Percentiles rank a stretch among this genome's conserved stretches.
These are phyloP conservation scores for Nymphalis urticae DNA, from an alignment of 2,888 invertebrate genomes.

Conservation along the genomic window DNA sequence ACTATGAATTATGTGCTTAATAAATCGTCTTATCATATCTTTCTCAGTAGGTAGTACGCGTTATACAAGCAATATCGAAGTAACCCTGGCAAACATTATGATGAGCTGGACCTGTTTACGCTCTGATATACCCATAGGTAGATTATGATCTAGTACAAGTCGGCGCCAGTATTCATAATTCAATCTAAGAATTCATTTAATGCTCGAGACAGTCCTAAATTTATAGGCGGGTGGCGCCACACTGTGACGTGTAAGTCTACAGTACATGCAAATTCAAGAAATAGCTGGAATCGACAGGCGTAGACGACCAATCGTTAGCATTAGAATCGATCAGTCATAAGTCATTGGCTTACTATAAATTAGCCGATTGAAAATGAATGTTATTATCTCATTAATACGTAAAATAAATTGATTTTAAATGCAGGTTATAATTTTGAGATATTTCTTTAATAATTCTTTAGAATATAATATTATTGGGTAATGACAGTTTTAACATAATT, in stretches of 20 bases:
- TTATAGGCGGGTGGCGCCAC: slow-evolving; percentile 77
- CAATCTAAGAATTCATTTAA: slow-evolving; percentile 76
- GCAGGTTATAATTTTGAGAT: background rate
- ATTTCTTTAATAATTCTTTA: background rate
- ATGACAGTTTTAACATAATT: background rate
- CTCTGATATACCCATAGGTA: slow-evolving; percentile 57
- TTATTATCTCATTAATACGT: background rate
- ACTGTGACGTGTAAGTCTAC: slow-evolving; percentile 64
- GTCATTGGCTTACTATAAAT: slow-evolving; percentile 14
- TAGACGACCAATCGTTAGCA: slow-evolving; percentile 22
- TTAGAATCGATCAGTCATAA: slow-evolving; percentile 25
- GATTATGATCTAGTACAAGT: slow-evolving; percentile 70
- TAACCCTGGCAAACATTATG: slow-evolving; percentile 51
- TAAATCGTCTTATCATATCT: slow-evolving; percentile 45
- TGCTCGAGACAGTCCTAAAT: slow-evolving; percentile 76
- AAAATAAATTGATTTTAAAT: background rate
- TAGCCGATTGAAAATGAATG: slow-evolving; percentile 17
- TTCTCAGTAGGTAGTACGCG: slow-evolving; percentile 17
- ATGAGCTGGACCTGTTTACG: slow-evolving; percentile 66
- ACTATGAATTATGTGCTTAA: slow-evolving; percentile 32
- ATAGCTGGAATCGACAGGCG: slow-evolving; percentile 28
- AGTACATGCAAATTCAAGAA: slow-evolving; percentile 43
- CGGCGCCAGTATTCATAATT: slow-evolving; percentile 72
- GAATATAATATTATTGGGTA: background rate
- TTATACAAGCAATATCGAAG: slow-evolving; percentile 42